A percentile compares a stretch with the other conserved stretches of the same genome.
Evolutionary conservation across 2,888 invertebrate genomes (phyloP).

Genomic region (Philereme vetulata): DNA sequence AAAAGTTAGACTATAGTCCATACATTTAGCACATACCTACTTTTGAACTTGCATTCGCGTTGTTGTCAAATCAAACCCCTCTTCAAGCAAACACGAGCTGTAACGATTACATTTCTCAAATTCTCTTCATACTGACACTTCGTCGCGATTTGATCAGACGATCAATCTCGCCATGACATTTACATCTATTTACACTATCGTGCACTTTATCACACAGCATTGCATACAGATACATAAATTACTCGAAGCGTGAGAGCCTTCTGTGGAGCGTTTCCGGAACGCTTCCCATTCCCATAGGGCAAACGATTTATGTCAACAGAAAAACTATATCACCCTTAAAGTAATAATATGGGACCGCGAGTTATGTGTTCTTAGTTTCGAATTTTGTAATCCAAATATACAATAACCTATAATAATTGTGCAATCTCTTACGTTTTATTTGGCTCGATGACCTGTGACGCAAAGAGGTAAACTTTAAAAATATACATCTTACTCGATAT

Average conservation of each 20-base stretch:
- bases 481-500: no score
- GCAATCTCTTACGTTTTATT: no score
- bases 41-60: no score
- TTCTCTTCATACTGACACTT: background rate
- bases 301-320: conserved; percentile 73
- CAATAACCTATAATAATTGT: no score
- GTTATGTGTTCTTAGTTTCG: background rate
- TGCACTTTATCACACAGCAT: conserved; percentile 34
- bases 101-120: background rate
- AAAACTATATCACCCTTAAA: conserved; percentile 55
- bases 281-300: conserved; percentile 55
- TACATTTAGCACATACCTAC: no score
- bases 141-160: conserved; percentile 11
- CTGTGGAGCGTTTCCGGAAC: conserved; percentile 64
- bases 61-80: no score
- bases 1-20: no score
- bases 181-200: conserved; percentile 35
- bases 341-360: background rate
- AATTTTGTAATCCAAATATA: no score
- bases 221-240: conserved; percentile 58
- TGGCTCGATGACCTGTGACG: no score
- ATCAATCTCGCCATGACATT: conserved; percentile 29
- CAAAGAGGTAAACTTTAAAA: no score
- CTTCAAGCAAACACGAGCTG: no score
- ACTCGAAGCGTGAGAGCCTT: conserved; percentile 61